Percentiles rank a stretch among this genome's conserved stretches.
Conservation (phyloP, 2,888 invertebrate genomes). For the Aplocera efformata region DNA sequence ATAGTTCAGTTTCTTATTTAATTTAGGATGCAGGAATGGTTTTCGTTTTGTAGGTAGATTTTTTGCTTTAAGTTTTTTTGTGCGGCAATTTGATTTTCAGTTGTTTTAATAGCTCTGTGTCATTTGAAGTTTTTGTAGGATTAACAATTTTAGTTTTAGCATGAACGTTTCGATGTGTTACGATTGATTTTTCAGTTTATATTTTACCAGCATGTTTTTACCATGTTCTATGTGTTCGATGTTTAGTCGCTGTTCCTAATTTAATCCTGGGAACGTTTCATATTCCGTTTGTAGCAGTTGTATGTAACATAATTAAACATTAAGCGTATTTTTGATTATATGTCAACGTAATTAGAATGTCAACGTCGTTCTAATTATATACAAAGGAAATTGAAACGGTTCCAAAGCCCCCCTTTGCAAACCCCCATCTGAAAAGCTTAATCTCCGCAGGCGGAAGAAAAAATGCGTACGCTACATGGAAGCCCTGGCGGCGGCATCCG, state of each 20-base stretch:
- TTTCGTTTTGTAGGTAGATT: constrained; percentile 35
- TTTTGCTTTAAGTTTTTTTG: constrained; percentile 31
- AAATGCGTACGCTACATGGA: constrained; percentile 98
- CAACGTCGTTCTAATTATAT: not conserved
- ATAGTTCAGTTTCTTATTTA: constrained; percentile 1
- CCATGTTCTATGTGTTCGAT: constrained; percentile 33
- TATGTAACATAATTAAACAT: too few relatives aligned
- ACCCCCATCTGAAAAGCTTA: constrained; percentile 7
- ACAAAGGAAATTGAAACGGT: constrained; percentile 30
- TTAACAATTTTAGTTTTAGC: constrained; percentile 26
- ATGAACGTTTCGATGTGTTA: constrained; percentile 22
- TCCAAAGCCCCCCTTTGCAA: constrained; percentile 17
- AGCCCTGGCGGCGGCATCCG: constrained; percentile 84
- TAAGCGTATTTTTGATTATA: too few relatives aligned
- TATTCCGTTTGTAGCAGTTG: not conserved
- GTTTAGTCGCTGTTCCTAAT: constrained; percentile 34
- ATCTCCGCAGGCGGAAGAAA: constrained; percentile 92
- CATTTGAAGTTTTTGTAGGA: constrained; percentile 27
- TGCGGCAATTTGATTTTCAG: constrained; percentile 21
- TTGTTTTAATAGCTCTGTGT: constrained; percentile 27
- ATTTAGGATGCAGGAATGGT: constrained; percentile 11
- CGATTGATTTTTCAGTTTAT: constrained; percentile 16
- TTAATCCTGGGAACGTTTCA: constrained; percentile 11
- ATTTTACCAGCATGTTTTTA: constrained; percentile 29
- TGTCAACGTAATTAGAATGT: too few relatives aligned